phyloP scores from a whole-genome alignment of 2,888 invertebrate genomes.

The Pollenia griseotomentosa region DNA sequence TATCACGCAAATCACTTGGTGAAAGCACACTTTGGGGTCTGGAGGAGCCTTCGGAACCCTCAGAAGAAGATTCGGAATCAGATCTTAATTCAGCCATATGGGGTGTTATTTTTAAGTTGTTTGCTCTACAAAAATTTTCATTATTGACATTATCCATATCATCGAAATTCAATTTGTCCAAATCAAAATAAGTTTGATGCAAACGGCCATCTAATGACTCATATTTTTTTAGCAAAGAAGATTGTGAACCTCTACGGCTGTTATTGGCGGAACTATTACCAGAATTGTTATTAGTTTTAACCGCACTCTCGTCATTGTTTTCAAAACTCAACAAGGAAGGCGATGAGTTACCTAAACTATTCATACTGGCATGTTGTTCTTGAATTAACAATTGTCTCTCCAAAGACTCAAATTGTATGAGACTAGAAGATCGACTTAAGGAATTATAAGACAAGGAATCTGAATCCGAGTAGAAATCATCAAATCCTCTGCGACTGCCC shows the following conservation, averaged over 20 bases:
- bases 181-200: slow-evolving; percentile 83
- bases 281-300: slow-evolving; percentile 68
- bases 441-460: slow-evolving; percentile 86
- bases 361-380: slow-evolving; percentile 84
- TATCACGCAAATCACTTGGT: slow-evolving; percentile 38
- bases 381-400: slow-evolving; percentile 88
- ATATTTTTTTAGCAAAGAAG: slow-evolving; percentile 80
- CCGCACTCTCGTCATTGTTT: slow-evolving; percentile 63
- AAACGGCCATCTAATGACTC: slow-evolving; percentile 82
- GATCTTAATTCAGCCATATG: slow-evolving; percentile 77
- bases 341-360: slow-evolving; percentile 82
- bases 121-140: slow-evolving; percentile 50
- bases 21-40: slow-evolving; percentile 65
- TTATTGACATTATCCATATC: slow-evolving; percentile 74
- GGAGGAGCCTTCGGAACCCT: slow-evolving; percentile 75
- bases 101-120: slow-evolving; percentile 48
- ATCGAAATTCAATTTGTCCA: slow-evolving; percentile 82
- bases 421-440: slow-evolving; percentile 91
- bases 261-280: slow-evolving; percentile 78
- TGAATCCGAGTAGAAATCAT: slow-evolving; percentile 84
- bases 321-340: slow-evolving; percentile 83
- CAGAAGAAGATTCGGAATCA: slow-evolving; percentile 78
- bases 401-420: slow-evolving; percentile 93
- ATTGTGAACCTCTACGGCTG: slow-evolving; percentile 80
- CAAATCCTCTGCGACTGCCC: slow-evolving; percentile 80